phyloP scores from a whole-genome alignment of 2,797 vertebrate genomes.

The Thamnophis elegans region DNA sequence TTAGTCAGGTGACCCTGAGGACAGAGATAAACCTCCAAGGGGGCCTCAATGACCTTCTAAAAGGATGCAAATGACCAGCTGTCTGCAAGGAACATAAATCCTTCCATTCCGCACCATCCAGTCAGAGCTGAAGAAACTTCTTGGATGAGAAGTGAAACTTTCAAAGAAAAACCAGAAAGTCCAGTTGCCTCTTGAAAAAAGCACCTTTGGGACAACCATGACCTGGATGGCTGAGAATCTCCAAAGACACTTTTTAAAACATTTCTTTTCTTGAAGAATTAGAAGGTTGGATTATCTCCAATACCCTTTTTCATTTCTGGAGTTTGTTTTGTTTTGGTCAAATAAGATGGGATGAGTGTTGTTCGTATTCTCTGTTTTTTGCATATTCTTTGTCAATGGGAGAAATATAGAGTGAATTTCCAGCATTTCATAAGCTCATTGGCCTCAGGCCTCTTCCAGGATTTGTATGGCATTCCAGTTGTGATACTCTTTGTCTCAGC shows the following conservation, averaged over 20 bases:
- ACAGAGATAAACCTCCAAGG: too few relatives aligned
- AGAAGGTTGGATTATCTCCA: background rate
- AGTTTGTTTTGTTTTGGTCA: background rate
- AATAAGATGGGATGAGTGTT: background rate
- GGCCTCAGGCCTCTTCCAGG: slow-evolving; percentile 45
- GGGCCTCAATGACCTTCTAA: too few relatives aligned
- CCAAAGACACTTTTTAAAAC: background rate
- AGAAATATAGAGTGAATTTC: slow-evolving; percentile 18
- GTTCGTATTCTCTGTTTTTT: background rate
- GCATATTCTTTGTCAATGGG: slow-evolving; percentile 10
- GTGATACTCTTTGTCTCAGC: slow-evolving; percentile 40
- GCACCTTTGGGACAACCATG: too few relatives aligned
- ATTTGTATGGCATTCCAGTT: slow-evolving; percentile 9
- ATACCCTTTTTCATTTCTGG: background rate
- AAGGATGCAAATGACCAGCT: too few relatives aligned
- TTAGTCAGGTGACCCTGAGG: too few relatives aligned
- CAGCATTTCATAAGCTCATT: slow-evolving; percentile 33
- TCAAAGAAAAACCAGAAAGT: too few relatives aligned
- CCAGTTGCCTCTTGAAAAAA: too few relatives aligned
- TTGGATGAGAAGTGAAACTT: too few relatives aligned
- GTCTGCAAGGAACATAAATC: too few relatives aligned
- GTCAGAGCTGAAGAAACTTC: too few relatives aligned
- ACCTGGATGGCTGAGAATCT: too few relatives aligned
- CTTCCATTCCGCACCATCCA: too few relatives aligned
- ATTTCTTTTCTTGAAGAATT: background rate